A percentile compares a stretch with the other conserved stretches of the same genome.
phyloP scores from a whole-genome alignment of 2,113 vertebrate genomes.

The Eulacestoma nigropectus region DNA sequence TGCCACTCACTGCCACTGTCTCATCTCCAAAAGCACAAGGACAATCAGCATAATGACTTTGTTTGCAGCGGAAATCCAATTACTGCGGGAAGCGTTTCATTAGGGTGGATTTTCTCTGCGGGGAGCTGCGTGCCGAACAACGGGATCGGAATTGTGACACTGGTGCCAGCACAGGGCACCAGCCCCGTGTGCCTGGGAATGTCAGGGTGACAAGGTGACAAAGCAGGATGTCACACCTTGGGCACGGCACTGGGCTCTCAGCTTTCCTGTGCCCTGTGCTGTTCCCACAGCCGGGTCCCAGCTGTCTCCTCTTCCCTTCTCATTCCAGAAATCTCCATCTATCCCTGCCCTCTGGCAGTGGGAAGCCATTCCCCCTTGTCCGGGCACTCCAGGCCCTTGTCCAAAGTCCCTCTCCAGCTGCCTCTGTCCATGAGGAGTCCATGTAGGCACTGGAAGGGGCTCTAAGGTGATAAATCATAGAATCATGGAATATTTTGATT shows the following conservation, averaged over 20 bases:
- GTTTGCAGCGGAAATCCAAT: slow-evolving; percentile 30
- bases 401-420: background rate
- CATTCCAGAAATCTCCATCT: background rate
- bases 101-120: background rate
- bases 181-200: rapidly evolving
- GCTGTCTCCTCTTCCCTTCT: background rate
- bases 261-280: background rate
- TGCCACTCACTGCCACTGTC: background rate
- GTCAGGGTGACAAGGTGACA: background rate
- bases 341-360: background rate
- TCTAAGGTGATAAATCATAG: background rate
- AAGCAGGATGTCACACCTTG: background rate
- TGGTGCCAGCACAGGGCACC: background rate
- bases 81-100: slow-evolving; percentile 18
- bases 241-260: background rate
- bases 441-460: background rate
- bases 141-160: rapidly evolving
- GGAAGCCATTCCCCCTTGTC: background rate
- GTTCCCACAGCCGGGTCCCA: background rate
- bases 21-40: background rate
- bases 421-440: background rate
- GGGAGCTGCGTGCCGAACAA: rapidly evolving
- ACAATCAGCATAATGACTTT: background rate
- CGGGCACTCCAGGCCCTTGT: background rate
- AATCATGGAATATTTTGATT: background rate